Percentiles rank a stretch among this genome's conserved stretches.
Evolutionary conservation across 2,797 vertebrate species (phyloP).

Genomic region (Uromys caudimaculatus): DNA sequence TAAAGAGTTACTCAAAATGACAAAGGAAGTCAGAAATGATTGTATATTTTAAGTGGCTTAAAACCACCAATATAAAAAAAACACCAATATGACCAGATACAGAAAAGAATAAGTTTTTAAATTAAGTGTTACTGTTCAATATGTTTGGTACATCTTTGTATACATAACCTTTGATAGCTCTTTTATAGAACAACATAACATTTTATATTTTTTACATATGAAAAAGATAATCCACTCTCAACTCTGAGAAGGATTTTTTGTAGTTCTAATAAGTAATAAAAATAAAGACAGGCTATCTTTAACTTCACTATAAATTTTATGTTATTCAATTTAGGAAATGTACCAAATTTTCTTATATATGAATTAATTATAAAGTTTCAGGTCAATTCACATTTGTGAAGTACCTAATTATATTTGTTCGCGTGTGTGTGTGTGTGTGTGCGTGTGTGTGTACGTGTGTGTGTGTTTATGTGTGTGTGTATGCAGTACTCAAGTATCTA

Average conservation of each 20-base stretch:
- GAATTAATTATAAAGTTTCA: slow-evolving; percentile 4
- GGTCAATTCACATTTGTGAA: neutral
- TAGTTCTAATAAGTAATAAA: neutral
- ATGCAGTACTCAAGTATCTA: neutral
- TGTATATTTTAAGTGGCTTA: neutral
- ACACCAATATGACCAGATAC: neutral
- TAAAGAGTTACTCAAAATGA: slow-evolving; percentile 26
- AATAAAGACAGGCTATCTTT: neutral
- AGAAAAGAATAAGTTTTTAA: neutral
- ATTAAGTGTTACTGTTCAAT: neutral
- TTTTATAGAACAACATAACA: neutral
- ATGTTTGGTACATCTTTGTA: neutral
- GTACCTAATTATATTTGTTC: neutral
- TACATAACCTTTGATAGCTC: neutral
- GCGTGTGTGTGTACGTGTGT: neutral
- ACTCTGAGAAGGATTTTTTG: neutral
- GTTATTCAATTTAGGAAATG: neutral
- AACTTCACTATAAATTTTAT: neutral
- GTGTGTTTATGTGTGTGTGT: neutral
- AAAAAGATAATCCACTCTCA: neutral
- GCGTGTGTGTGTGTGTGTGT: neutral
- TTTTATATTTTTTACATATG: neutral
- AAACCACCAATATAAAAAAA: neutral
- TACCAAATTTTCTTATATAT: neutral
- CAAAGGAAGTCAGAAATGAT: neutral